phyloP scores from a whole-genome alignment of 2,888 invertebrate species.

The Epinotia bilunana region DNA sequence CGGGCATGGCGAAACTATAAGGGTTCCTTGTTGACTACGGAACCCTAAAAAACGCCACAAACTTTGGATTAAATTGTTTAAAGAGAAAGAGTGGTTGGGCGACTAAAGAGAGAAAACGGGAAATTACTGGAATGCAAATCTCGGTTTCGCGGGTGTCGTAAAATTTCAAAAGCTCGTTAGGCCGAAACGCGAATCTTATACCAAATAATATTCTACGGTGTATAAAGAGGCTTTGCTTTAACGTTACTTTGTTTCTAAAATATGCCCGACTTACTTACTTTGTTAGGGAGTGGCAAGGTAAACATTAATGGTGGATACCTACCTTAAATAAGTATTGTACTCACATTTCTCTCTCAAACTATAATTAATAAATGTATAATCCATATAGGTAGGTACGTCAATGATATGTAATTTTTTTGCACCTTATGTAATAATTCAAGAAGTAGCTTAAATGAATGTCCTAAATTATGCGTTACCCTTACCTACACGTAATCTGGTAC shows the following conservation, averaged over 20 bases:
- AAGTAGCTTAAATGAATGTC: no score
- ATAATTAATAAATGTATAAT: no score
- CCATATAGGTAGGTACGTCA: no score
- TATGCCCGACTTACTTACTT: conserved; percentile 20
- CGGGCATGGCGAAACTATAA: no score
- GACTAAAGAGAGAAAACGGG: conserved; percentile 50
- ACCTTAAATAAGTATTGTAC: no score
- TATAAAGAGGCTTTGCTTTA: conserved; percentile 26
- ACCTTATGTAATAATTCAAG: no score
- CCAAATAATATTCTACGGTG: conserved; percentile 46
- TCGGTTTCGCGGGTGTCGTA: conserved; percentile 48
- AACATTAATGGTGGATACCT: background rate
- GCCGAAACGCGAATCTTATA: conserved; percentile 49
- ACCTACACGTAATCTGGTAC: no score
- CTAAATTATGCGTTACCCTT: no score
- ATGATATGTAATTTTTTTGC: no score
- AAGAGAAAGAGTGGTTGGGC: conserved; percentile 10
- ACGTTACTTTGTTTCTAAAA: conserved; percentile 21
- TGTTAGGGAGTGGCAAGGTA: background rate
- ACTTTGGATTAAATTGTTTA: conserved; percentile 6
- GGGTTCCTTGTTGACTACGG: no score
- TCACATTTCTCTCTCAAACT: background rate
- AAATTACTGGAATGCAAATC: conserved; percentile 55
- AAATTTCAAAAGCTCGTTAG: conserved; percentile 55
- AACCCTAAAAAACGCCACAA: conserved; percentile 8